Base-by-base conservation (phyloP, 2,113 vertebrate genomes). In the Melierax canorus region DNA sequence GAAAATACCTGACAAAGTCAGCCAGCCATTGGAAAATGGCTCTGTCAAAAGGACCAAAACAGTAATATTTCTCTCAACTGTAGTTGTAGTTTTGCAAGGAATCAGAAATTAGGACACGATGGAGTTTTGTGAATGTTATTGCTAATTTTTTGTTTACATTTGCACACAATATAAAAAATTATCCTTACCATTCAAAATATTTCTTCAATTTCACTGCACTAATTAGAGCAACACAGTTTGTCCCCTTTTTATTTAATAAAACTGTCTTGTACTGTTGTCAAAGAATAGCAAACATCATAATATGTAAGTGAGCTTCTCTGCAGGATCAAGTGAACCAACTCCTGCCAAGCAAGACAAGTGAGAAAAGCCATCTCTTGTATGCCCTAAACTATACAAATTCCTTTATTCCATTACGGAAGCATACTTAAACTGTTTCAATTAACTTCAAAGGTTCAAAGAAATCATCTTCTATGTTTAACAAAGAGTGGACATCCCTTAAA, bases 371-470 rank as follows among this genome's bases (percentile, higher is more conserved):
- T 30, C 59, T 72, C 60, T 41, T 56, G 10, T 68, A 56, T 9
- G 78, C 9, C 26, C 72, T 89, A 67, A 84, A 92, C 60, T 72
- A 56, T 3, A 71, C 19, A 75, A 72, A 90, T 78, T 67, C 51
- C 30, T 81, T 84, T 62, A 85, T 72, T 89, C 43, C 66, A 87
- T 62, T 66, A 82, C 74, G 59, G 71, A 95, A 96, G 24, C 34
- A 53, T 46, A 63, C 39, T 95, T 60, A 38, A 83, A 92, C 17
- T 81, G 34, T 81, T 96, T 86, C 83, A 84, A 91, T 86, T 92
- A 81, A 78, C 62, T 87, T 95, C 80, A 94, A 81, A 89, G 59
- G 39, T 85, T 78, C 76, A 64, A 43, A 87, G 56, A 89, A 95
- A 92, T 85, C 2, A 3, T 34, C 12, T 81, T 81, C 73, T 50